phyloP scores from a whole-genome alignment of 2,113 vertebrate genomes.

The Equus quagga region DNA sequence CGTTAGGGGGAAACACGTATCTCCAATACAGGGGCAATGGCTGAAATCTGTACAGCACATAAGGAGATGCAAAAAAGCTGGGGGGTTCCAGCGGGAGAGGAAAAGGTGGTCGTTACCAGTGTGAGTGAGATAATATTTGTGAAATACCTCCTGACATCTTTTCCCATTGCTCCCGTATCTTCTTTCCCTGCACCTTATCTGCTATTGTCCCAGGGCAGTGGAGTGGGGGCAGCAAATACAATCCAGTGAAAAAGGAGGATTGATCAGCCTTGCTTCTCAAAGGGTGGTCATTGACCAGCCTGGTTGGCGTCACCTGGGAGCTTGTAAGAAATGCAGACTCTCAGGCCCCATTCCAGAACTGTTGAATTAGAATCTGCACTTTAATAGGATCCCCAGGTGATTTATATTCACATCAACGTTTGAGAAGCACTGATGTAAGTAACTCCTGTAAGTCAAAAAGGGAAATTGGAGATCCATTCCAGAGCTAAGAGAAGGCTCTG shows the following conservation, averaged over 20 bases:
- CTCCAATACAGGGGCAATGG: slow-evolving; percentile 8
- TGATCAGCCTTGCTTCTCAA: background rate
- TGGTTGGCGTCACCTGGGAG: background rate
- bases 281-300: background rate
- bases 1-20: background rate
- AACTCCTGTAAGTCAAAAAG: background rate
- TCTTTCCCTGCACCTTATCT: background rate
- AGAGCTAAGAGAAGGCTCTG: background rate
- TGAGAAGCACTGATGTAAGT: background rate
- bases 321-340: background rate
- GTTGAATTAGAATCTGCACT: background rate
- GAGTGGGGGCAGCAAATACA: background rate
- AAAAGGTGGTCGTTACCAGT: rapidly evolving
- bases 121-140: background rate
- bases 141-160: background rate
- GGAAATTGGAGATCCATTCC: background rate
- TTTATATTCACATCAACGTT: background rate
- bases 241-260: background rate
- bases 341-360: background rate
- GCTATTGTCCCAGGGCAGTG: background rate
- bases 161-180: background rate
- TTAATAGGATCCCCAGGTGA: background rate
- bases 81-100: background rate
- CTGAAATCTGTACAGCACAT: background rate
- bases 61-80: background rate